Evolutionary conservation across 2,113 vertebrate genomes (phyloP), one percentile per base, ranked within the genome.

Genomic region (Mustela nigripes): DNA sequence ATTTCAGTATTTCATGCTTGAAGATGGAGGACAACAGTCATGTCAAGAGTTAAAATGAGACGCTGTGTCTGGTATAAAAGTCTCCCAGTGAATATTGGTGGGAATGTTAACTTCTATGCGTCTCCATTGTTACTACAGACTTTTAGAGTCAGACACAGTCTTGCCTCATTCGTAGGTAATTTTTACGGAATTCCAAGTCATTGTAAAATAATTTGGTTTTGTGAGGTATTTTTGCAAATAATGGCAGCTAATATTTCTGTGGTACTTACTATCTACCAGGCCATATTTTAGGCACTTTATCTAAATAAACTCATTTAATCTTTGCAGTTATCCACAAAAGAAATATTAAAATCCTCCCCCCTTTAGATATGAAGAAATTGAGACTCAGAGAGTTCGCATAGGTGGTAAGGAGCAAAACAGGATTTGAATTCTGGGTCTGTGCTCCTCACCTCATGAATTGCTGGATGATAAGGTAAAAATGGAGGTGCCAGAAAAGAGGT

Each of bases 121-220:
- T 45, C 69, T 58, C 3, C 8, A 11, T 26, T 60, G 5, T 69
- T 53, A 42, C 31, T 89, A 62, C 56, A 89, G 48, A 48, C 60
- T 63, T 84, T 63, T 42, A 65, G 76, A 91, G 24, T 16, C 94
- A 10, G n/a, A 48, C 56, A 42, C 53, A 53, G 12, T 86, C 33
- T 97, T 87, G 12, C 15, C 28, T 82, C 24, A 33, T 84, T 85
- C 85, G 33, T 28, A 76, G 50, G 39, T 42, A 73, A 39, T n/a
- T 78, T 83, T 88, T 89, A 84, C 36, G 65, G 76, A 96, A 92
- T 81, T 94, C 36, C 24, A 84, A 87, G 36, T 21, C 80, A 69
- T 26, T 42, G 15, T 80, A 94, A 94, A 83, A 80, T 56, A 89
- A 62, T 26, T 69, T 60, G 45, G 9, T 10, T 48, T 45, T 48